A percentile compares a stretch with the other conserved stretches of the same genome.
phyloP scores from a whole-genome alignment of 2,113 vertebrate species.

The Nycticebus coucang region DNA sequence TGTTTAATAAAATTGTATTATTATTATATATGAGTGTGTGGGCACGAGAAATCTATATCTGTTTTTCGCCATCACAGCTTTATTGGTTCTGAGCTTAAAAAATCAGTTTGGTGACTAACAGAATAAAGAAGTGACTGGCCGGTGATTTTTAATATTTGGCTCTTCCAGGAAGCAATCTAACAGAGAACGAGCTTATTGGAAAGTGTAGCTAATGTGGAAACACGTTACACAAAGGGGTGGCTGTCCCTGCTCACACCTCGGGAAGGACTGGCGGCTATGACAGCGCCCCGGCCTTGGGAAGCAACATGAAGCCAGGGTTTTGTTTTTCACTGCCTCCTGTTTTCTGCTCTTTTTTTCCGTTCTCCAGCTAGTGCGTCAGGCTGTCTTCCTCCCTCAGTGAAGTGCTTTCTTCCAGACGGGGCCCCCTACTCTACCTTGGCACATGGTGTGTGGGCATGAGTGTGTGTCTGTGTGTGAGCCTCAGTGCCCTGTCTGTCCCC shows the following conservation, averaged over 20 bases:
- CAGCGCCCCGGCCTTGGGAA: not conserved
- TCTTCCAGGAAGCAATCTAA: conserved; percentile 78
- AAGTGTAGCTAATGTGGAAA: conserved; percentile 62
- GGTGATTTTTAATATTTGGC: conserved; percentile 77
- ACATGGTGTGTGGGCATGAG: too few species aligned
- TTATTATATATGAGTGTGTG: conserved; percentile 80
- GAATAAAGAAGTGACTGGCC: conserved; percentile 75
- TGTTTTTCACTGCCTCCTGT: not conserved
- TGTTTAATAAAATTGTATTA: conserved; percentile 83
- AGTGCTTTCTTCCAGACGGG: not conserved
- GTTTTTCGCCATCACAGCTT: conserved; percentile 68
- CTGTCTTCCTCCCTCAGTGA: not conserved
- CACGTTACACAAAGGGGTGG: conserved; percentile 2
- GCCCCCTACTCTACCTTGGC: not conserved
- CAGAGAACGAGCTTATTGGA: conserved; percentile 69
- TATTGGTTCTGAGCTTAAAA: conserved; percentile 81
- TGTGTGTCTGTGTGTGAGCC: not conserved
- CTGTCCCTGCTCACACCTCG: not conserved
- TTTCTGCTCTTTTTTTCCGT: not conserved
- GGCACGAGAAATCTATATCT: conserved; percentile 78
- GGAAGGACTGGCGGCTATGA: not conserved
- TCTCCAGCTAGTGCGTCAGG: not conserved
- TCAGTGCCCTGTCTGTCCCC: fast-evolving
- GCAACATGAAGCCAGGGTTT: not conserved
- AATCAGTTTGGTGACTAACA: conserved; percentile 78